Percentiles rank a stretch among this genome's conserved stretches.
phyloP scores from a whole-genome alignment of 2,113 vertebrate genomes.

The Prionailurus bengalensis region DNA sequence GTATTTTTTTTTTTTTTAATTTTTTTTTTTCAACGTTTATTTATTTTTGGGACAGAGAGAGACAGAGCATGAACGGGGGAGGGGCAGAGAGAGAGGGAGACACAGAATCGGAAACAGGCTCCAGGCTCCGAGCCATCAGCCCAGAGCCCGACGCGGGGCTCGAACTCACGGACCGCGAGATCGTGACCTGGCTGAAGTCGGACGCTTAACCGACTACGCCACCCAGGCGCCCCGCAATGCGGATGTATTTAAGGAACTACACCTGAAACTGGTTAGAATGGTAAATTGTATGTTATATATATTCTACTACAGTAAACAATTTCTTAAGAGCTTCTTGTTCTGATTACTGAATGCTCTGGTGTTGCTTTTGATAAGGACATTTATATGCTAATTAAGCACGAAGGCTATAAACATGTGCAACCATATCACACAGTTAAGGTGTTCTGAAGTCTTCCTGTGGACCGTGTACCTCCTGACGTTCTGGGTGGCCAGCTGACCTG shows the following conservation, averaged over 20 bases:
- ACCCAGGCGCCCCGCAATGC: background rate
- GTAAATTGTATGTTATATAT: background rate
- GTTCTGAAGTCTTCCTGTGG: background rate
- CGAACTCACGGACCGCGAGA: no score
- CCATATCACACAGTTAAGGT: background rate
- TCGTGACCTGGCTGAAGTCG: no score
- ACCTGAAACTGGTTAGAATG: background rate
- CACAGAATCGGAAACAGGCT: no score
- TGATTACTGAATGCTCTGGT: background rate
- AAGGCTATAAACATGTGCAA: background rate
- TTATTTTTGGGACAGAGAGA: no score
- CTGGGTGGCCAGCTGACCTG: background rate
- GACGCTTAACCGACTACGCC: no score
- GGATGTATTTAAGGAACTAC: background rate
- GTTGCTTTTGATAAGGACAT: background rate
- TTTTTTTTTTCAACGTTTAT: no score
- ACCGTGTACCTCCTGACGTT: background rate
- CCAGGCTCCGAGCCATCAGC: no score
- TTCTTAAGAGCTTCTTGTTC: background rate
- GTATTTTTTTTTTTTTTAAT: no score
- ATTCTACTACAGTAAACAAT: background rate
- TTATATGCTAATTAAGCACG: background rate
- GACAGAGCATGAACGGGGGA: no score
- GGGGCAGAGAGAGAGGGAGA: no score
- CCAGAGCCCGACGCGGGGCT: no score